Evolutionary conservation across 2,888 invertebrate species (phyloP).

Genomic region (Priocnemis perturbator): DNA sequence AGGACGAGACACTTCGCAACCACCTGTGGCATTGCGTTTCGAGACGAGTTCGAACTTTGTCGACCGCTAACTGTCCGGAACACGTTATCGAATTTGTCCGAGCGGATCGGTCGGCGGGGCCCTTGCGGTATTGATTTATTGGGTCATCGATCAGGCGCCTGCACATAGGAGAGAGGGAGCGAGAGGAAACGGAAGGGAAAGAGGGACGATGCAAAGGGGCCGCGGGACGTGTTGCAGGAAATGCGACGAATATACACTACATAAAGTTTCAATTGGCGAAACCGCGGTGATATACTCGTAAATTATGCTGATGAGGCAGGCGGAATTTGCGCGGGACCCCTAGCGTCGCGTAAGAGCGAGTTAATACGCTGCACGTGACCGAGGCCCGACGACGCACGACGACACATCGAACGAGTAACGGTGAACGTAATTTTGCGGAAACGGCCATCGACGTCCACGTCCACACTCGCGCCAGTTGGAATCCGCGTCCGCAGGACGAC

Average conservation of each 20-base stretch:
- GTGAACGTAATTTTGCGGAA: too few relatives aligned
- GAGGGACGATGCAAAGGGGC: constrained; percentile 8
- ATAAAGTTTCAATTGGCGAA: too few relatives aligned
- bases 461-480: too few relatives aligned
- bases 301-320: too few relatives aligned
- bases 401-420: not conserved
- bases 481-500: too few relatives aligned
- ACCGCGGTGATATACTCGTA: too few relatives aligned
- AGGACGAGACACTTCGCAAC: constrained; percentile 59
- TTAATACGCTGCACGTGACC: too few relatives aligned
- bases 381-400: not conserved
- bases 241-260: constrained; percentile 21
- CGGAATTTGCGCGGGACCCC: too few relatives aligned
- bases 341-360: too few relatives aligned
- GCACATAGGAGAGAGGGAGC: constrained; percentile 13
- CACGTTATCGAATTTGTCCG: constrained; percentile 53
- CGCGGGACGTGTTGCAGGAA: constrained; percentile 15
- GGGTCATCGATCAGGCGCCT: constrained; percentile 5
- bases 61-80: constrained; percentile 49
- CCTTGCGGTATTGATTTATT: constrained; percentile 13
- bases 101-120: constrained; percentile 26
- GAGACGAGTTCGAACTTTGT: constrained; percentile 58
- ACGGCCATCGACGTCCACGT: too few relatives aligned
- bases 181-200: not conserved
- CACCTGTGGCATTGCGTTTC: constrained; percentile 59